These are phyloP conservation scores for Scalopus aquaticus DNA, from an alignment of 2,113 vertebrate species.

Conservation along the genomic window DNA sequence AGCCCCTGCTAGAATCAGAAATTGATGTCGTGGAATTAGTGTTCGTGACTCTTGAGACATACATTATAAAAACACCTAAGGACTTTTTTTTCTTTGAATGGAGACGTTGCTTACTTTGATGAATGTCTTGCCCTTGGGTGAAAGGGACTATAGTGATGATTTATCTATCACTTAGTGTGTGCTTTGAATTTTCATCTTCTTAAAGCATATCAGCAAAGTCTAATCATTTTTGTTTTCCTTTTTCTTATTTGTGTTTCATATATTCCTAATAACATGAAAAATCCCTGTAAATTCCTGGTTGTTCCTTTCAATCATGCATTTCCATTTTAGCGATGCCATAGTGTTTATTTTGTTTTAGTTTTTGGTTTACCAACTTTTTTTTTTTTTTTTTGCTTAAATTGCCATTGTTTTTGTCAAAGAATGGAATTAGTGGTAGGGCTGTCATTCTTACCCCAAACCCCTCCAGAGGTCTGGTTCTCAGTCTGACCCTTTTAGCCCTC, in stretches of 20 bases:
- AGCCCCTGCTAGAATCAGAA: slow-evolving; percentile 14
- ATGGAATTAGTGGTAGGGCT: slow-evolving; percentile 79
- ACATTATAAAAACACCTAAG: slow-evolving; percentile 17
- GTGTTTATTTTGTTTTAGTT: slow-evolving; percentile 35
- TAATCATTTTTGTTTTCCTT: slow-evolving; percentile 43
- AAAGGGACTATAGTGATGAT: neutral
- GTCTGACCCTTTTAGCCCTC: neutral
- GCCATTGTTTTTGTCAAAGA: slow-evolving; percentile 68
- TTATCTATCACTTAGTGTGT: slow-evolving; percentile 31
- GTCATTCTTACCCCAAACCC: slow-evolving; percentile 78
- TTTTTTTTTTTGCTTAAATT: slow-evolving; percentile 57
- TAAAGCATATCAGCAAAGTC: slow-evolving; percentile 20
- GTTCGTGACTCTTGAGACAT: slow-evolving; percentile 31
- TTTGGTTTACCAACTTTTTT: slow-evolving; percentile 46
- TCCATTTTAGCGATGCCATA: slow-evolving; percentile 75
- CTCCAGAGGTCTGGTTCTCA: slow-evolving; percentile 45
- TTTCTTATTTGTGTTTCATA: slow-evolving; percentile 44
- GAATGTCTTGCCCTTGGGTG: neutral
- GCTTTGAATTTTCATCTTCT: slow-evolving; percentile 39
- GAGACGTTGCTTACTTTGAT: slow-evolving; percentile 43
- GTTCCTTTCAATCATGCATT: slow-evolving; percentile 28
- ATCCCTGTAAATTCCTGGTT: slow-evolving; percentile 47
- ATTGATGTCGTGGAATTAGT: neutral
- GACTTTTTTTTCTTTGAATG: neutral
- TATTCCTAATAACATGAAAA: slow-evolving; percentile 10